Base-by-base conservation (phyloP, 2,888 invertebrate species). In the Geotrupes spiniger region DNA sequence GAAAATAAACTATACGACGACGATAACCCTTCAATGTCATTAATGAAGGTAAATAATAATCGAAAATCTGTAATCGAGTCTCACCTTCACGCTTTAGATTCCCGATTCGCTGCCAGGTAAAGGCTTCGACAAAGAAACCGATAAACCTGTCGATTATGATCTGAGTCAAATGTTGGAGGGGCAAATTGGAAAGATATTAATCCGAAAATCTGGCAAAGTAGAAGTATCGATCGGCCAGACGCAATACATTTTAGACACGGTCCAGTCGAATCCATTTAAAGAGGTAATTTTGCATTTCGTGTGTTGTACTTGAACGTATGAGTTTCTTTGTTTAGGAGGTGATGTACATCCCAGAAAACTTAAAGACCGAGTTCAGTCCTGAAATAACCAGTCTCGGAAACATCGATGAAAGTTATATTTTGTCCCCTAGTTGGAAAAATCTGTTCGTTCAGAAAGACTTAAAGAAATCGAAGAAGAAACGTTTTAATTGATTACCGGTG, bases 71-170 rank as follows among this genome's bases (percentile, higher is more conserved):
- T 21, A 26, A 21, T 47, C 17, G 15, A 31, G 10, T n/a, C 42
- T 17, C 12, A 21, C 26, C 40, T 58, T 17, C 12, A 21, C 26
- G 39, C 57, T 56, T 55, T 59, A 71, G 64, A 51, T 73, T 42
- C 72, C 72, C 17, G 63, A 67, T 55, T 65, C 68, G n/a, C 64
- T 72, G 54, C 63, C 66, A 33, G 70, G 68, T 4, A 66, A 68
- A 57, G 66, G 66, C 10, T 63, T 67, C 5, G 67, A 65, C 52
- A 68, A 71, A 42, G 66, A 70, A 14, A 21, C 42, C 5, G 51
- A 54, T 31, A 54, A 63, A 46, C 17, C 63, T 10, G 60, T 63
- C 28, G 70, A 71, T 51, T 70, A 63, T 51, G 57, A 64, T 39
- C 51, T 71, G 41, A 55, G 51, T 38, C 60, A 65, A 31, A 67